A percentile compares a stretch with the other conserved stretches of the same genome.
These are phyloP conservation scores for Eustalomyia histrio DNA, from an alignment of 2,888 invertebrate species.

Conservation along the genomic window DNA sequence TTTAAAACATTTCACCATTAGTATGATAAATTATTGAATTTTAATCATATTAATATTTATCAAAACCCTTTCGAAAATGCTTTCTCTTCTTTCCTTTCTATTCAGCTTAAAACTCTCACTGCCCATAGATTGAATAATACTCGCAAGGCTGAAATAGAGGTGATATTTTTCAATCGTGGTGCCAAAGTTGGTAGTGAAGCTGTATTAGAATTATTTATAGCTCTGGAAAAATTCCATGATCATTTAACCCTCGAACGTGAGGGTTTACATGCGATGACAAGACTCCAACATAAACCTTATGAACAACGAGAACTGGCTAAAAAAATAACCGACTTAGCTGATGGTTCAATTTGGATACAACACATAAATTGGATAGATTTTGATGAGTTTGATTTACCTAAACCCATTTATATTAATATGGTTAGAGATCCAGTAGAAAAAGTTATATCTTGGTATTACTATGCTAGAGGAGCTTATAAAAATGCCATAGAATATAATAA, in stretches of 20 bases:
- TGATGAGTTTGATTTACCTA: constrained; percentile 86
- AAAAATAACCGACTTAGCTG: constrained; percentile 83
- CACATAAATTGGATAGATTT: constrained; percentile 94
- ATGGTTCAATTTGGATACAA: constrained; percentile 91
- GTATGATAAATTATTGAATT: no score
- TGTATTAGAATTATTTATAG: constrained; percentile 84
- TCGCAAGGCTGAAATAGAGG: constrained; percentile 84
- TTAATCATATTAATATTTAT: no score
- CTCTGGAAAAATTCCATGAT: constrained; percentile 76
- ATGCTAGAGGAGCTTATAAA: constrained; percentile 91
- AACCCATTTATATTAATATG: constrained; percentile 92
- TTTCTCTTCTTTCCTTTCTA: background rate
- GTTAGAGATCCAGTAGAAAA: constrained; percentile 92
- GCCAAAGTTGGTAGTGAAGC: constrained; percentile 96
- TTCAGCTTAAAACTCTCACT: constrained; percentile 47
- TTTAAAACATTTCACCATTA: constrained; percentile 78
- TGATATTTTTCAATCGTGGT: constrained; percentile 92
- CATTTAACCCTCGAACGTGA: constrained; percentile 81
- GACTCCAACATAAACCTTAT: constrained; percentile 80
- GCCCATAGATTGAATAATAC: constrained; percentile 86
- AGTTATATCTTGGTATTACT: constrained; percentile 93
- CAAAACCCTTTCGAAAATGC: background rate
- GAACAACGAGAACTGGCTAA: constrained; percentile 87
- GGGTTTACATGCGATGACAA: constrained; percentile 71
- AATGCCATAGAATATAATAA: constrained; percentile 86